A percentile compares a stretch with the other conserved stretches of the same genome.
Conservation (phyloP, 2,113 vertebrate species). For the Chiloscyllium plagiosum region DNA sequence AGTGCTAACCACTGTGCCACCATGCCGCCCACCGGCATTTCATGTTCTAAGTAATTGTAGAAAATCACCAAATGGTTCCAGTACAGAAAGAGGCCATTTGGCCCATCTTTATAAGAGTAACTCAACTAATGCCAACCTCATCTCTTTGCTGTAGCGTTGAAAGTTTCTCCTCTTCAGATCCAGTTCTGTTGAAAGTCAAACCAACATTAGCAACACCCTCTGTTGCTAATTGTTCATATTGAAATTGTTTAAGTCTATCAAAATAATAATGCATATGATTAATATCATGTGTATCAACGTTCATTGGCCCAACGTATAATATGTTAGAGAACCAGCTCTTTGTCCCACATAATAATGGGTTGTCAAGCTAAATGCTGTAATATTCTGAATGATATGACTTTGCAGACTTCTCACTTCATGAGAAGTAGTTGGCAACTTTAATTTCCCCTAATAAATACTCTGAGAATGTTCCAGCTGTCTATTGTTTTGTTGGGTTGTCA, state of each 20-base stretch:
- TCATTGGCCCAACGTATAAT: neutral
- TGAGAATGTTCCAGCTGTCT: neutral
- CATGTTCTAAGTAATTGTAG: too few species aligned
- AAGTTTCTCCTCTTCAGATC: neutral
- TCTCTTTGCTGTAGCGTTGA: neutral
- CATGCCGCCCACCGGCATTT: too few species aligned
- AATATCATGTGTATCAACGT: neutral
- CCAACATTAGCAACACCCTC: neutral
- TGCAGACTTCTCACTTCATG: neutral
- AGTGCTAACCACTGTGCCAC: too few species aligned
- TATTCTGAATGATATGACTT: neutral
- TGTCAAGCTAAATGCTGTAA: neutral
- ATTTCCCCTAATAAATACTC: neutral
- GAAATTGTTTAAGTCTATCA: neutral
- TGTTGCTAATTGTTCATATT: neutral
- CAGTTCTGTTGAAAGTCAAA: neutral
- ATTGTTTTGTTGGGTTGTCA: neutral
- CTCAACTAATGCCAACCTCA: neutral
- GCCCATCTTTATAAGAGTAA: neutral
- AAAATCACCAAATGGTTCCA: too few species aligned
- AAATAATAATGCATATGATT: neutral
- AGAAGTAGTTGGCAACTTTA: neutral
- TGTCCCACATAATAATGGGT: neutral
- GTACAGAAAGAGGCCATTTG: too few species aligned
- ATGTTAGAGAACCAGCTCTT: neutral